Conservation (phyloP, 2,888 invertebrate genomes). For the Papilio demoleus region DNA sequence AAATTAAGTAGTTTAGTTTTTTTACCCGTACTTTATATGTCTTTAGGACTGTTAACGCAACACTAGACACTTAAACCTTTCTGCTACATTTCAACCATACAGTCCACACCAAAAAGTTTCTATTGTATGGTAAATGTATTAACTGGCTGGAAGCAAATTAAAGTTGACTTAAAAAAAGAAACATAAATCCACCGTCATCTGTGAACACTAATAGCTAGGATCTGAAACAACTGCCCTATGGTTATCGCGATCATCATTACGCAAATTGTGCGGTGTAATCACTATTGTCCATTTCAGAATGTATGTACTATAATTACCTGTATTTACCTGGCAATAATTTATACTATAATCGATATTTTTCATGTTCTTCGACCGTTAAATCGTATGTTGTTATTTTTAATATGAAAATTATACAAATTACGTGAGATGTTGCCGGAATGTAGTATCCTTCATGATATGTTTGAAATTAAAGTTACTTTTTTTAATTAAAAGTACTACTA, state of each 20-base stretch:
- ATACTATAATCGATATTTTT: conserved; percentile 36
- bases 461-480: too few relatives aligned
- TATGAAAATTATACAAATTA: conserved; percentile 9
- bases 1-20: too few relatives aligned
- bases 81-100: neutral
- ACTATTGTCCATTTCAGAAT: conserved; percentile 46
- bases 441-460: neutral
- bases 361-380: conserved; percentile 20
- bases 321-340: conserved; percentile 40
- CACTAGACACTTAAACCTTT: neutral
- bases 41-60: too few relatives aligned
- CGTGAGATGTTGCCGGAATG: neutral
- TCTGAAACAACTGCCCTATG: conserved; percentile 44
- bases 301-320: conserved; percentile 38
- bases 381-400: conserved; percentile 11
- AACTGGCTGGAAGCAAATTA: conserved; percentile 10
- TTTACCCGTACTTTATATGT: too few relatives aligned
- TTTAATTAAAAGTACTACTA: too few relatives aligned
- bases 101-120: neutral
- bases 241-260: conserved; percentile 50
- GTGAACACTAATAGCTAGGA: conserved; percentile 26
- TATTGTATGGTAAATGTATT: neutral
- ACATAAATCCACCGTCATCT: conserved; percentile 5
- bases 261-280: conserved; percentile 47
- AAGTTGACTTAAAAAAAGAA: neutral